Evolutionary conservation across 1,140 invertebrate genomes (phyloP), one percentile per base, ranked within the genome.

Genomic region (Caenorhabditis elegans): DNA sequence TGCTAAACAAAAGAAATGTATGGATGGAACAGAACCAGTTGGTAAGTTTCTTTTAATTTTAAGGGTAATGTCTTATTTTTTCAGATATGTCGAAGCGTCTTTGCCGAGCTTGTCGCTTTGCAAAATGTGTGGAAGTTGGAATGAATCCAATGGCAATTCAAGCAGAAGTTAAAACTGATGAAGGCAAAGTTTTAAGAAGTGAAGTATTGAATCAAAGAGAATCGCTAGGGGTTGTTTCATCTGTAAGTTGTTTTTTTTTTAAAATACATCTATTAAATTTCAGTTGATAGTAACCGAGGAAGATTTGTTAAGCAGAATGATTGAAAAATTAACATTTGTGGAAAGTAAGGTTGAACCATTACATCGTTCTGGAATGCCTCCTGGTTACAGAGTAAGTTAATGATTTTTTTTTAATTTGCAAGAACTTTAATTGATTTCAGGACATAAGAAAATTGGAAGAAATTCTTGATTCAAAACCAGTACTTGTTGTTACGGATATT

Each of bases 141-240:
- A 70, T 70, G 60, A 70, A 70, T 70, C 60, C 60, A 6, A 19
- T 70, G 31, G 60, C 60, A 39, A 70, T 70, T 28, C 60, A 70
- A 22, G 60, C 60, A 24, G 60, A 70, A 70, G 60, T 70, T 1
- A 70, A 70, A 19, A 70, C 34, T 34, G 34, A 70, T 39, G 60
- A 70, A 22, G 60, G 60, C 36, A 70, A 70, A 70, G 60, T 24
- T 17, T 24, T 70, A 34, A 70, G 31, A 22, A 70, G 17, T 24
- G 60, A 70, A 70, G 60, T 70, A 10, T 24, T 70, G 34, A 36
- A 39, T 39, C 60, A 70, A 39, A 43, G 60, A 24, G 60, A 70
- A 70, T 70, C 60, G 11, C 8, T 70, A 34, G 60, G 60, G 19
- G 60, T 70, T 17, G 60, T 70, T 39, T 70, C 60, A 24, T 70